Percentiles rank a stretch among this genome's conserved stretches.
Evolutionary conservation across 2,797 vertebrate genomes (phyloP).

Genomic region (Chiroxiphia lanceolata): DNA sequence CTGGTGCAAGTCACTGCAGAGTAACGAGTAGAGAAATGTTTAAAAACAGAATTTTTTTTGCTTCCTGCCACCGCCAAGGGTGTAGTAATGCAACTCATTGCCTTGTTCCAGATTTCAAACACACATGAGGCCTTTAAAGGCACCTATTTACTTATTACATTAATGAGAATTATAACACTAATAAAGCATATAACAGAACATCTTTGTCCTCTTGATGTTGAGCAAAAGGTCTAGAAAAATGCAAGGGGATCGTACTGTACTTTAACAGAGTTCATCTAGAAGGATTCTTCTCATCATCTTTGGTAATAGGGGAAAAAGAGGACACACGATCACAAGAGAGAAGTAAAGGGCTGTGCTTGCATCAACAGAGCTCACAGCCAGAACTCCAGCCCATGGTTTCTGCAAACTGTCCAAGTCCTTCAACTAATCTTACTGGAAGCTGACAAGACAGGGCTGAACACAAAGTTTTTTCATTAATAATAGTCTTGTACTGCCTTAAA

Average conservation of each 20-base stretch:
- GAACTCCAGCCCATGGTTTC: not conserved
- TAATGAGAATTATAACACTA: not conserved
- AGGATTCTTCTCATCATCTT: not conserved
- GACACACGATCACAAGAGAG: not conserved
- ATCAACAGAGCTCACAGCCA: not conserved
- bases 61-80: rapidly evolving
- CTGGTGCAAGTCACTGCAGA: not conserved
- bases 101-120: not conserved
- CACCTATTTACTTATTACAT: not conserved
- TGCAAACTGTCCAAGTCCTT: not conserved
- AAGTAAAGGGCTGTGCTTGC: not conserved
- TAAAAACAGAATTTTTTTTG: not conserved
- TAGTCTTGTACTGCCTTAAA: not conserved
- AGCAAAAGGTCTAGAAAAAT: not conserved
- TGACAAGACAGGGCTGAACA: not conserved
- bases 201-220: not conserved
- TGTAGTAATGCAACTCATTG: not conserved
- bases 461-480: not conserved
- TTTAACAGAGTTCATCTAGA: not conserved
- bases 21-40: not conserved
- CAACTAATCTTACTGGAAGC: not conserved
- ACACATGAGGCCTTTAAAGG: not conserved
- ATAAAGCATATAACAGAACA: not conserved
- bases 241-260: not conserved
- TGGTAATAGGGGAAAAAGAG: not conserved